Conservation (phyloP, 2,797 vertebrate genomes). For the Chelon labrosus region DNA sequence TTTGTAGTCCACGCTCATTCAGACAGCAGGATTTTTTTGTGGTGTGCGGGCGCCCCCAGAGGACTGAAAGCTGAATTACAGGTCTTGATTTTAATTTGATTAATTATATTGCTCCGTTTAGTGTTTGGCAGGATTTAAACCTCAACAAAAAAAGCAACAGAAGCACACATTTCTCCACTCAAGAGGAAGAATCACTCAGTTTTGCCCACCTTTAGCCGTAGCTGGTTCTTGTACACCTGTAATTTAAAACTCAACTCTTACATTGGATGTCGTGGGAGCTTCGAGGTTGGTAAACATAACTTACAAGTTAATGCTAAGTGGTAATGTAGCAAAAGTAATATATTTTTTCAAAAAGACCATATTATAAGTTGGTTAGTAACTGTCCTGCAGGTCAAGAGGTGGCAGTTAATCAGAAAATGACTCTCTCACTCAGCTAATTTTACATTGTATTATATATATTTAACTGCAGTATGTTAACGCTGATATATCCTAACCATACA, state of each 20-base stretch:
- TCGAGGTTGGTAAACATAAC: background rate
- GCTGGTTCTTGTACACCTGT: background rate
- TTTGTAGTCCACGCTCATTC: background rate
- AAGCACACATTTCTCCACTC: rapidly evolving
- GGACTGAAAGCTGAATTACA: conserved; percentile 26
- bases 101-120: rapidly evolving
- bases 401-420: no score
- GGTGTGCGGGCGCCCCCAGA: conserved; percentile 57
- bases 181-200: background rate
- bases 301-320: no score
- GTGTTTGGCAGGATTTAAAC: background rate
- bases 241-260: background rate
- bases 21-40: conserved; percentile 3
- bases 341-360: no score
- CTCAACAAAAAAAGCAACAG: background rate
- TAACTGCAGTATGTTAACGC: no score
- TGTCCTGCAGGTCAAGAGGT: no score
- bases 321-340: no score
- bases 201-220: background rate
- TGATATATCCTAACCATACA: no score
- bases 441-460: no score
- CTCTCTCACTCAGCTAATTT: no score
- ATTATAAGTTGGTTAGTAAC: no score
- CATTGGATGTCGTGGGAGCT: no score
- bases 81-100: background rate